Evolutionary conservation across 2,797 vertebrate genomes (phyloP), one percentile per base, ranked within the genome.

Genomic region (Chelon auratus): DNA sequence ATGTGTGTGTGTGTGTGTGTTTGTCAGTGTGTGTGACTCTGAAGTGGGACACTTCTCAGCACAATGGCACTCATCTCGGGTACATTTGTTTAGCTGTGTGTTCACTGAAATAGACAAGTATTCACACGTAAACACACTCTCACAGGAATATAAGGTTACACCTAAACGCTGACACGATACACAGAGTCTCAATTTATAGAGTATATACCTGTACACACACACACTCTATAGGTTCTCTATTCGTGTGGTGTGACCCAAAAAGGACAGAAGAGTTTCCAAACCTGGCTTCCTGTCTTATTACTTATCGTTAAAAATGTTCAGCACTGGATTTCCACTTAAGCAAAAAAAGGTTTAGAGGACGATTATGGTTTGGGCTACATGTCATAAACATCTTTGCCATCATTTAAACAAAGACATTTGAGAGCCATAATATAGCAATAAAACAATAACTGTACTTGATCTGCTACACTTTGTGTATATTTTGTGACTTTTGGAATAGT

Each of bases 131-230:
- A 36, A 36, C 14, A 15, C 15, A 12, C n/a, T 42, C 40, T 17
- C 72, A 72, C 67, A 77, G 63, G 70, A 24, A 63, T 62, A 86
- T 61, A 75, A 59, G 76, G 66, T 70, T 68, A 78, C 68, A 68
- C 52, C 3, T 26, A 7, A 33, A 53, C 54, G 1, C 2, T 2
- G 22, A 26, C 17, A 78, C 67, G 56, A 40, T 59, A 7, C 26
- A 62, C 54, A 47, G 1, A 47, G 45, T n/a, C 45, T 47, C n/a
- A 47, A n/a, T 14, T 57, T 24, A 37, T 42, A 33, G 30, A 22
- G 4, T 24, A 20, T 15, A 47, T 1, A 20, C 24, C 14, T 15
- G 9, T 37, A 40, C 18, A 45, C 36, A 52, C 47, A 61, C 51
- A 18, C 30, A 17, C 37, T 11, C 42, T 43, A 12, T 37, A 24